Evolutionary conservation across 2,797 vertebrate genomes (phyloP).

Genomic region (Gambelia wislizenii): DNA sequence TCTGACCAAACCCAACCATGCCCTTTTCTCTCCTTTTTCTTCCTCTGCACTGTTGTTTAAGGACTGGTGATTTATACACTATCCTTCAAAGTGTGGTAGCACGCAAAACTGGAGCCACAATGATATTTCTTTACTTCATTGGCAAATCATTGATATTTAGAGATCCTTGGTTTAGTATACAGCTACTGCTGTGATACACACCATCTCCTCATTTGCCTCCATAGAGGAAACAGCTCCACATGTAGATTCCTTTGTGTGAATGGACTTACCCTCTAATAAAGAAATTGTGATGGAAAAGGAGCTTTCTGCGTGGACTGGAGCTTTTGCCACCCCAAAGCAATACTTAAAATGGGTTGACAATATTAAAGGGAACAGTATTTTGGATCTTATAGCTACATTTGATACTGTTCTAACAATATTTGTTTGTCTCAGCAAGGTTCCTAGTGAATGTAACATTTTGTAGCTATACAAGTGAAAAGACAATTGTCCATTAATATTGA

Average conservation of each 20-base stretch:
- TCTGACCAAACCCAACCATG: too few species aligned
- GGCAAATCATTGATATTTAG: not conserved
- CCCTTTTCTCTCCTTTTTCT: too few species aligned
- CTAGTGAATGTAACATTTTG: not conserved
- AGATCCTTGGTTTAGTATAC: too few species aligned
- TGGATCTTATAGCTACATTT: not conserved
- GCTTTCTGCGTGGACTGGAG: not conserved
- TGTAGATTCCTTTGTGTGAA: not conserved
- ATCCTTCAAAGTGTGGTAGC: not conserved
- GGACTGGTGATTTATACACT: too few species aligned
- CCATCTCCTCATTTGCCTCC: not conserved
- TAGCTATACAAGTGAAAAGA: not conserved
- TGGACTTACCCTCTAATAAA: not conserved
- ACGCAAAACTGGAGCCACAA: not conserved
- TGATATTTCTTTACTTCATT: not conserved
- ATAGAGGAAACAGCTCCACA: not conserved
- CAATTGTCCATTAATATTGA: not conserved
- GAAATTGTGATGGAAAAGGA: not conserved
- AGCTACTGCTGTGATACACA: not conserved
- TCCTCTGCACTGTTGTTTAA: too few species aligned
- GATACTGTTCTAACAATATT: not conserved
- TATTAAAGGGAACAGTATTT: not conserved
- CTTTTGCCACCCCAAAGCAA: not conserved
- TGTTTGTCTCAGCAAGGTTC: constrained; percentile 3
- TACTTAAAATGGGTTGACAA: not conserved